Evolutionary conservation across 2,113 vertebrate species (phyloP).

Genomic region (Ophiodon elongatus): DNA sequence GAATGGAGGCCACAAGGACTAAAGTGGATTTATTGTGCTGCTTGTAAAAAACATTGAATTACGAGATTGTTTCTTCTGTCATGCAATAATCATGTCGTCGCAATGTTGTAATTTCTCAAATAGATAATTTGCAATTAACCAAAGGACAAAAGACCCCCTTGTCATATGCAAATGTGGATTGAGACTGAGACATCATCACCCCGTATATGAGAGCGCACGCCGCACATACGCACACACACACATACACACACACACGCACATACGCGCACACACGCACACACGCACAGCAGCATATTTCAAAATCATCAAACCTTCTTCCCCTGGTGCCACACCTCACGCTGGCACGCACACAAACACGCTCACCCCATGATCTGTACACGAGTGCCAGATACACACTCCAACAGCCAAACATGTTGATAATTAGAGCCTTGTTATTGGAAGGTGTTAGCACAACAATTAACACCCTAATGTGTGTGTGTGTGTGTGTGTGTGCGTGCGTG

Average conservation of each 20-base stretch:
- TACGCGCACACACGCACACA: constrained; percentile 33
- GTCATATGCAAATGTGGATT: constrained; percentile 64
- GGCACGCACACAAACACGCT: constrained; percentile 65
- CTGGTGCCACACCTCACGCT: constrained; percentile 75
- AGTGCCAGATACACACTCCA: constrained; percentile 77
- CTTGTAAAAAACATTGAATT: neutral
- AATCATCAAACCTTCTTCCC: constrained; percentile 75
- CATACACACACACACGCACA: constrained; percentile 22
- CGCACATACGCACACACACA: constrained; percentile 13
- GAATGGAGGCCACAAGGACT: neutral
- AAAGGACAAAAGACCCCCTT: constrained; percentile 61
- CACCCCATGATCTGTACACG: constrained; percentile 70
- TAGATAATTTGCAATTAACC: constrained; percentile 46
- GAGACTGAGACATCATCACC: constrained; percentile 66
- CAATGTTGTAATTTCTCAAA: constrained; percentile 22
- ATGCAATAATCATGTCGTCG: neutral
- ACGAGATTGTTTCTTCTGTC: neutral
- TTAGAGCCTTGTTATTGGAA: constrained; percentile 82
- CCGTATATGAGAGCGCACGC: neutral
- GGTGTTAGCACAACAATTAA: constrained; percentile 86
- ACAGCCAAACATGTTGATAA: constrained; percentile 83
- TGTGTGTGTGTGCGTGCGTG: constrained; percentile 34
- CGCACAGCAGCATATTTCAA: constrained; percentile 62
- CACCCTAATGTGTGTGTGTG: constrained; percentile 73
- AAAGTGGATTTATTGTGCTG: neutral